Evolutionary conservation across 2,113 vertebrate genomes (phyloP), one percentile per base, ranked within the genome.

Genomic region (Lagopus muta): DNA sequence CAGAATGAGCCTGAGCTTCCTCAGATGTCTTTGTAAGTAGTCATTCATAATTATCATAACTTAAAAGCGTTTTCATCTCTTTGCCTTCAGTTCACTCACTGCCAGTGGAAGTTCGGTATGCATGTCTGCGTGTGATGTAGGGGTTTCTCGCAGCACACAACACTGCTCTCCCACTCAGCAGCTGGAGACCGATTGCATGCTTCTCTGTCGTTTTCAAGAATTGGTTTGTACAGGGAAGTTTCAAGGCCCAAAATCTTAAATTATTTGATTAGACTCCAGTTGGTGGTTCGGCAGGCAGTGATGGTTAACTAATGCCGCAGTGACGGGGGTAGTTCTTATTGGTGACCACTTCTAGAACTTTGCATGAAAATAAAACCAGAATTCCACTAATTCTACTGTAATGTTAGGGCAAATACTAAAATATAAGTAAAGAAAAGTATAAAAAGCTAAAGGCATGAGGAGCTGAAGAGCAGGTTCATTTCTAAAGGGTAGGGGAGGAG

Each of bases 361-460:
- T n/a, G 58, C 27, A 1, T 17, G 66, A 52, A 82, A 94, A 47
- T 81, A 79, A 95, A 82, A 21, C 8, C 25, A 42, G 43, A 85
- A 45, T 32, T 34, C 42, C 70, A 21, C 32, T 71, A 1, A 64
- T 91, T 88, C 72, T 71, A 25, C 65, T 57, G n/a, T 28, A 54
- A 19, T 25, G 12, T 3, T 28, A 84, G 48, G 47, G 36, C 4
- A 58, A 73, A 61, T 65, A 43, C 69, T 22, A 72, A 71, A 38
- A 25, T 54, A 52, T 38, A 54, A 72, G 72, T 42, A 43, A 54
- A 24, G 84, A 54, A 58, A 5, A 30, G 57, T 24, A 25, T 36
- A 62, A 81, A 73, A 96, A 92, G 75, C 72, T 36, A 61, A 76
- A 92, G 27, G 15, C 90, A 67, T 75, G 93, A 94, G 84, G 60